These are phyloP conservation scores for Ypsolopha sequella DNA, from an alignment of 2,888 invertebrate species.

Conservation along the genomic window DNA sequence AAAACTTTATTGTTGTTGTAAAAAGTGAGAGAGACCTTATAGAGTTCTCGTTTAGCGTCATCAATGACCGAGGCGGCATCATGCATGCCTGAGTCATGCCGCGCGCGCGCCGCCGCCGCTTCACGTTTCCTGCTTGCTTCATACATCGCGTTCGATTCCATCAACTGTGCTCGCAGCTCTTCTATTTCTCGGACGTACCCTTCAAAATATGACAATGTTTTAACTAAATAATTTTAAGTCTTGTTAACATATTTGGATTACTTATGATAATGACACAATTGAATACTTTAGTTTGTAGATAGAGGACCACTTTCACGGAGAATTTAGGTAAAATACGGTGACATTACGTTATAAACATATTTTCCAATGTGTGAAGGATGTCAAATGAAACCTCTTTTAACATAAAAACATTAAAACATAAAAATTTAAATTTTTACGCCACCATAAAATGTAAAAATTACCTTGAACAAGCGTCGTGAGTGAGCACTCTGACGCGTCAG, in stretches of 20 bases:
- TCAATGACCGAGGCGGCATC: conserved; percentile 66
- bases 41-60: conserved; percentile 85
- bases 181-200: conserved; percentile 93
- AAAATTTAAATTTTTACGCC: too few relatives aligned
- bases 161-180: conserved; percentile 86
- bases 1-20: too few relatives aligned
- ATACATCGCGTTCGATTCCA: conserved; percentile 79
- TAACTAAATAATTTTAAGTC: not conserved
- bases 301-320: too few relatives aligned
- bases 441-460: too few relatives aligned
- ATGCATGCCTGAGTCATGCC: conserved; percentile 38
- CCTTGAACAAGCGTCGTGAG: conserved; percentile 39
- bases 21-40: conserved; percentile 50
- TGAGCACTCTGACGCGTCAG: conserved; percentile 50
- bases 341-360: too few relatives aligned
- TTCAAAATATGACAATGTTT: conserved; percentile 24
- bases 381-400: too few relatives aligned
- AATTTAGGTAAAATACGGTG: too few relatives aligned
- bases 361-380: too few relatives aligned
- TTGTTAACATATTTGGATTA: not conserved
- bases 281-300: too few relatives aligned
- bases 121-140: conserved; percentile 49
- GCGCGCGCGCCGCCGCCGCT: conserved; percentile 33
- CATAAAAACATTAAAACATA: too few relatives aligned
- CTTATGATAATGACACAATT: too few relatives aligned